Base-by-base conservation (phyloP, 64 coral and sea anemone genomes). In the Catalaphyllia jardinei region DNA sequence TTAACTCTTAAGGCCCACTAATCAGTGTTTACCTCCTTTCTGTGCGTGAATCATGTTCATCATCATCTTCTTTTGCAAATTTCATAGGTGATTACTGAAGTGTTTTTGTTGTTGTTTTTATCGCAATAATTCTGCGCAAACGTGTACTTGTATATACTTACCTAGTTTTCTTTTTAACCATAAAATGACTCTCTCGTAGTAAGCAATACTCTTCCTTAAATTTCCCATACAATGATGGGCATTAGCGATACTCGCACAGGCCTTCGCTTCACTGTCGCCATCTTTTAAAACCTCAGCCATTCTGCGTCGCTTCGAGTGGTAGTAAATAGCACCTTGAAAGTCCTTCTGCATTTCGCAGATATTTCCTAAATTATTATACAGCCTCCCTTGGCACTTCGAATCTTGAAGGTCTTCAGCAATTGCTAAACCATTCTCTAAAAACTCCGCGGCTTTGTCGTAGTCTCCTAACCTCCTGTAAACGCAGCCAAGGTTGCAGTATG, bases 291-390 rank as follows among this genome's bases (percentile, higher is more conserved):
- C 38, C 24, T 93, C 87, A 8, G 91, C 87, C 62, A 96, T 87
- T 75, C 80, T 73, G 20, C 87, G 65, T 51, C 94, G 71, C 52
- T 96, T 63, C 31, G 77, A 75, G 9, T 96, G 91, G 63, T 96
- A 96, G 71, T 87, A 96, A 46, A 96, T 96, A n/a, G 87, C 91
- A 75, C 87, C 76, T 73, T 96, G 76, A 86, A 93, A 96, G 87
- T 96, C 91, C 64, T 83, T 84, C 52, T 78, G 92, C 81, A 93
- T 93, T 46, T 96, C 94, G 35, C 67, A 96, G 54, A 93, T 89
- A 31, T 96, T 96, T 27, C 91, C 94, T 42, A 96, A 46, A 30
- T 96, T 93, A 55, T 96, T 93, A 49, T 93, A 80, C 74, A 96
- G 75, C 50, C 91, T 79, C 16, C 80, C 94, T 72, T 93, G 86